Evolutionary conservation across 2,113 vertebrate species (phyloP), one percentile per base, ranked within the genome.

Genomic region (Vulpes lagopus): DNA sequence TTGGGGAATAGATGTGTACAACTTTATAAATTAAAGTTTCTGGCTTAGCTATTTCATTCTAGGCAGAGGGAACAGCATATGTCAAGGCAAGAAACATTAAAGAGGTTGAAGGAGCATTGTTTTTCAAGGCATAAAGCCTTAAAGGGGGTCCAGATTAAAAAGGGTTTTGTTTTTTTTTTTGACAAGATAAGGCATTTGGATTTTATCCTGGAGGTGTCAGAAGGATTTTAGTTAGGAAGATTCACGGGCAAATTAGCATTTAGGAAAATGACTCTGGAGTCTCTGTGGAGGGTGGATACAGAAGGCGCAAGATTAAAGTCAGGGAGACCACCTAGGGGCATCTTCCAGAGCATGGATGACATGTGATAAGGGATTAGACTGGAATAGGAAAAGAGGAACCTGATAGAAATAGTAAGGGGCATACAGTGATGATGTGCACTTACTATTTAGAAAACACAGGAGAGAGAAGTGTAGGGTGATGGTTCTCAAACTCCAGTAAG

Each of bases 171-270:
- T 22, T 60, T 57, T 14, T 60, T 69, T n/a, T 57, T 64, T 51
- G 43, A 62, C 53, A 76, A 67, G 38, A 51, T 95, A 59, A 10
- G 32, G 10, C 12, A 32, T 91, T 90, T 83, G 60, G 4, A 73
- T 23, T 95, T 67, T 38, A 76, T 87, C 55, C 6, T 97, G 59
- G 0, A 79, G 55, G 15, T 57, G 35, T 83, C 55, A 83, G 85
- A 73, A 73, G 38, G 57, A 83, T 53, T 87, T 95, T 49, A 88
- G 32, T 73, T 87, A 35, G 67, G 35, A 86, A 90, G 90, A 79
- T 74, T n/a, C 32, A 69, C 51, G 11, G 14, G 17, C 17, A 76
- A 81, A 83, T 93, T 83, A 91, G 23, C 22, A 89, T 73, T 93
- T 76, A 73, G 62, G 53, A 89, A 30, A 38, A n/a, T 84, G 59